These are phyloP conservation scores for Lacerta bilineata DNA, from an alignment of 2,797 vertebrate species.

Conservation along the genomic window DNA sequence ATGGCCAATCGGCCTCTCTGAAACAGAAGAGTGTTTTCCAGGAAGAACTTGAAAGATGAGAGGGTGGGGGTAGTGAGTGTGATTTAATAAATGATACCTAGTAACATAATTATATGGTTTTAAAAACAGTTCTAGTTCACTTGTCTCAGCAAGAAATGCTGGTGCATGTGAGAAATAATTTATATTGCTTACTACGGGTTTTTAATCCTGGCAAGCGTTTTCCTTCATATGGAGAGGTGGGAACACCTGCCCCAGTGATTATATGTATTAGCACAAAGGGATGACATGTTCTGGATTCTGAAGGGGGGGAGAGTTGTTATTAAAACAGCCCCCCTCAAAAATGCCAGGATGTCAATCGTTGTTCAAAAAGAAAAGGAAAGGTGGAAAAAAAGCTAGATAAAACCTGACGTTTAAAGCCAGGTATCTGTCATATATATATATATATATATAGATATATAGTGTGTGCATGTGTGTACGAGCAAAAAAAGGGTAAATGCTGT, in stretches of 20 bases:
- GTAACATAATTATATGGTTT: constrained; percentile 76
- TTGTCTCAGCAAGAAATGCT: constrained; percentile 71
- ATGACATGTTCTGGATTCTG: constrained; percentile 61
- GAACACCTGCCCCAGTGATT: constrained; percentile 72
- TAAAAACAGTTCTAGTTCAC: constrained; percentile 69
- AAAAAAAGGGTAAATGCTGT: fast-evolving
- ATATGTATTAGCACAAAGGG: constrained; percentile 62
- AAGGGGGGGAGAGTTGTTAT: constrained; percentile 41
- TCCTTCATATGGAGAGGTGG: constrained; percentile 64
- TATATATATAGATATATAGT: background rate
- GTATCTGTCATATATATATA: background rate
- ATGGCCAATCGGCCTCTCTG: constrained; percentile 50
- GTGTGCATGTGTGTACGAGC: background rate
- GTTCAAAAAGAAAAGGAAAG: background rate
- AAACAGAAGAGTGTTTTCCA: constrained; percentile 59
- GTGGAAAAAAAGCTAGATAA: constrained; percentile 6
- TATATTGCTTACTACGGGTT: constrained; percentile 67
- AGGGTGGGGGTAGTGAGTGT: constrained; percentile 69
- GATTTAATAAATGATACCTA: constrained; percentile 73
- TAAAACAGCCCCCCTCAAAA: constrained; percentile 7
- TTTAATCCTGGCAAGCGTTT: constrained; percentile 70
- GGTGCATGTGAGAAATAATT: constrained; percentile 69
- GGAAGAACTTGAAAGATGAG: constrained; percentile 72
- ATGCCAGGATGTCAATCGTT: fast-evolving
- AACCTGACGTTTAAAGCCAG: constrained; percentile 23